Evolutionary conservation across 2,797 vertebrate species (phyloP).

Genomic region (Botia almorhae): DNA sequence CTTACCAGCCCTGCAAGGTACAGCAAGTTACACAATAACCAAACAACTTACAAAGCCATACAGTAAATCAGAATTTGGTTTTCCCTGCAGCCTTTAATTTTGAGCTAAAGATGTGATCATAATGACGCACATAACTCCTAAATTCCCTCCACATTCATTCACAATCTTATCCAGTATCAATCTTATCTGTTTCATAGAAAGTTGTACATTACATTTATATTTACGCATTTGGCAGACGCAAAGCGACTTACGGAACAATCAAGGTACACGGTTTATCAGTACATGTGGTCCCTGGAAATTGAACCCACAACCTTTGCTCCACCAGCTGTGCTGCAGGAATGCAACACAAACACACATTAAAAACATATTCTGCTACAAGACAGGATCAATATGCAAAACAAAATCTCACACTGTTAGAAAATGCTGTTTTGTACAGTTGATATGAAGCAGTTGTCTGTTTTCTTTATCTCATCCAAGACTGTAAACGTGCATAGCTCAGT

Average conservation of each 20-base stretch:
- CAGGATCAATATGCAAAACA: background rate
- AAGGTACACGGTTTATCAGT: no score
- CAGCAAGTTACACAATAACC: background rate
- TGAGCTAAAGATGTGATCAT: no score
- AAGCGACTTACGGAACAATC: no score
- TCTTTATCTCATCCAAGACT: slow-evolving; percentile 6
- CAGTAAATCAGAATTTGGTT: background rate
- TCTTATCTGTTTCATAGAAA: background rate
- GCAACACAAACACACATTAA: background rate
- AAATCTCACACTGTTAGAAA: no score
- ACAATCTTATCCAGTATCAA: no score
- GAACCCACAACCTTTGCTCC: no score
- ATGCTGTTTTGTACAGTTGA: background rate
- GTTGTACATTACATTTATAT: background rate
- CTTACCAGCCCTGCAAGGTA: background rate
- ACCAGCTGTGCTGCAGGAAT: no score
- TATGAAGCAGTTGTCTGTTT: background rate
- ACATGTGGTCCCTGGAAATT: no score
- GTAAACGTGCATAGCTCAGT: background rate
- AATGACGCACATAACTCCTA: no score
- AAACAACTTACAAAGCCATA: background rate
- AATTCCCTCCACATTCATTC: no score
- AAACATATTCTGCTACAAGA: background rate
- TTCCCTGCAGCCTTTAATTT: background rate
- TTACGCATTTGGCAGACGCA: no score